Percentiles rank a stretch among this genome's conserved stretches.
These are phyloP conservation scores for Sesamia nonagrioides DNA, from an alignment of 1,140 invertebrate genomes.

Conservation along the genomic window DNA sequence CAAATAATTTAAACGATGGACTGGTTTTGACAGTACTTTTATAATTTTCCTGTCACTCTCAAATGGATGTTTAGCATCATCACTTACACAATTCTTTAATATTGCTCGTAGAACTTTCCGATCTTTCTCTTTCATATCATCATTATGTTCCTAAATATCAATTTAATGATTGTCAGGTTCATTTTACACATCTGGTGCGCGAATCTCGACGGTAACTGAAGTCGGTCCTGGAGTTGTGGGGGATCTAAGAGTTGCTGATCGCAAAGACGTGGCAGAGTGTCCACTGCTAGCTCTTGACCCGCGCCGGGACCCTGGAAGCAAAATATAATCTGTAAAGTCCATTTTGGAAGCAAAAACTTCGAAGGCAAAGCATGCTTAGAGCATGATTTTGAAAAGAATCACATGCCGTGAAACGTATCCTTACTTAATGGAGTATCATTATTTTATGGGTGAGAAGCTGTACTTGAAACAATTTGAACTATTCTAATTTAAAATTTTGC, in stretches of 20 bases:
- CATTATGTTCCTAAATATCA: slow-evolving; percentile 9
- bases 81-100: slow-evolving; percentile 19
- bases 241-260: slow-evolving; percentile 80
- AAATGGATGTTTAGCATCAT: slow-evolving; percentile 27
- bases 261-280: slow-evolving; percentile 89
- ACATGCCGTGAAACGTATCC: slow-evolving; percentile 25
- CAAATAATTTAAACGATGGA: slow-evolving; percentile 83
- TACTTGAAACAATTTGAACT: slow-evolving; percentile 1
- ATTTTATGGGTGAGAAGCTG: slow-evolving; percentile 28
- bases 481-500: slow-evolving; percentile 13
- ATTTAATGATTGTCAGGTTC: slow-evolving; percentile 27
- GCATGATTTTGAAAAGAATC: slow-evolving; percentile 52
- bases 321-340: background rate
- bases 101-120: slow-evolving; percentile 4
- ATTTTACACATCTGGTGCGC: slow-evolving; percentile 79
- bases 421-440: background rate
- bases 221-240: slow-evolving; percentile 80
- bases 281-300: slow-evolving; percentile 91
- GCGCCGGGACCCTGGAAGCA: slow-evolving; percentile 89
- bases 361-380: slow-evolving; percentile 24
- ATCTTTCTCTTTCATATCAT: slow-evolving; percentile 32
- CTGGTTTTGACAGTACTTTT: slow-evolving; percentile 64
- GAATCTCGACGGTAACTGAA: slow-evolving; percentile 83
- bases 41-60: slow-evolving; percentile 25
- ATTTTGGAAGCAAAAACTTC: background rate